Base-by-base conservation (phyloP, 2,113 vertebrate species). In the Nesoenas mayeri region DNA sequence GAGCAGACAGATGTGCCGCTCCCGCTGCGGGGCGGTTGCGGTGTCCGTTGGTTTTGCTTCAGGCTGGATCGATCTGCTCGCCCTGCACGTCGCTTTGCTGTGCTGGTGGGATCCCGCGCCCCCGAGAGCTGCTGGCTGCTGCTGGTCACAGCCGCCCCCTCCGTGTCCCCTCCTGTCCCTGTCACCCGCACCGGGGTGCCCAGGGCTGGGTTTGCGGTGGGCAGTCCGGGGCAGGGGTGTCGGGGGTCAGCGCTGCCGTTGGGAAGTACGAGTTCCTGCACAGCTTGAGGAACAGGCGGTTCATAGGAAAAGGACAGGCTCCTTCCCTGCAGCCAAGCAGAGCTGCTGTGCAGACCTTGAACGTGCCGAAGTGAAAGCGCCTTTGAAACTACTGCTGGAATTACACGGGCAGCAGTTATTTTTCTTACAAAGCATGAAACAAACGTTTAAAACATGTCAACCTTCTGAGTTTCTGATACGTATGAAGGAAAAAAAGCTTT, bases 1-100 rank as follows among this genome's bases (percentile, higher is more conserved):
- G 69, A 60, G 28, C 54, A 3, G 1, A 12, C 67, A 7, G 42
- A 92, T 88, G 88, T 86, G 57, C 57, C 25, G 9, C 80, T 73
- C 80, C 48, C 26, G 32, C 65, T 88, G 32, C 0, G 5, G 56
- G 67, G 50, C 48, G 2, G 0, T 9, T 51, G 48, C 1, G 25
- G 44, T 44, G 62, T 71, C 38, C 51, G 19, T 56, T 71, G 51
- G 9, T 32, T 74, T 86, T 54, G 32, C 48, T 79, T 20, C 54
- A 36, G 83, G 20, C 6, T 29, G 62, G 84, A 72, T 53, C 67
- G 54, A 12, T 75, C 70, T 50, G 17, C 78, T 82, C 25, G 2
- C 74, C 47, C 56, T 25, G 29, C 42, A 3, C 1, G 6, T 48
- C 92, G 60, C 9, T 32, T 8, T 88, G 88, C 57, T 2, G 0